Base-by-base conservation (phyloP, 2,113 vertebrate species). In the Echinops telfairi region DNA sequence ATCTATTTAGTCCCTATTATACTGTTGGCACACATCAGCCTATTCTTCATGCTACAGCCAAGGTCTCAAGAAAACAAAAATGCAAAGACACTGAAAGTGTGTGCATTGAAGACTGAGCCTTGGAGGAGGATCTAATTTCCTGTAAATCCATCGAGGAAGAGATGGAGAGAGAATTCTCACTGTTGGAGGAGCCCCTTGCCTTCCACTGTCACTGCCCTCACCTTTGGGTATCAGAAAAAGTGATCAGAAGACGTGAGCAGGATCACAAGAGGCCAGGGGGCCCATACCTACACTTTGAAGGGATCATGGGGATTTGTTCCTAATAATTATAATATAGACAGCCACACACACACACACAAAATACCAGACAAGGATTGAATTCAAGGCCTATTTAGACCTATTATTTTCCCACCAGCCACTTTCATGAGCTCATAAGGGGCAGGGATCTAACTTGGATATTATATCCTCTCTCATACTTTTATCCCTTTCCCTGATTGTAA, bases 401-500 rank as follows among this genome's bases (percentile, higher is more conserved):
- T 20, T 22, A 85, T 76, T 87, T 78, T 57, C 43, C 62, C n/a
- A 29, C 10, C 43, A 87, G 11, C 75, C 19, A 9, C 19, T 82
- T 73, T 76, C 33, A 12, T 38, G 70, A 40, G 16, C 38, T 82
- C 47, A 84, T 33, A 78, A 70, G 87, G 19, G 43, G 36, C 17
- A 68, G 6, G 16, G 10, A 68, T 73, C 73, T 43, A 9, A 23
- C 64, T 87, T 84, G 66, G 17, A 95, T 90, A 91, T 80, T 20
- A 47, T 57, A 47, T 82, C 9, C 27, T 81, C 38, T 47, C 73
- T 95, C 60, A 40, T 33, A 83, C 43, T 40, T 90, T 20, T 23
- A 16, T 79, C 73, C 79, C 64, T 88, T 93, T 73, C 92, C 38
- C 47, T 60, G 5, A 25, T 76, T 9, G 27, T 92, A 81, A 85